Evolutionary conservation across 2,113 vertebrate species (phyloP), one percentile per base, ranked within the genome.

Genomic region (Microtus oregoni): DNA sequence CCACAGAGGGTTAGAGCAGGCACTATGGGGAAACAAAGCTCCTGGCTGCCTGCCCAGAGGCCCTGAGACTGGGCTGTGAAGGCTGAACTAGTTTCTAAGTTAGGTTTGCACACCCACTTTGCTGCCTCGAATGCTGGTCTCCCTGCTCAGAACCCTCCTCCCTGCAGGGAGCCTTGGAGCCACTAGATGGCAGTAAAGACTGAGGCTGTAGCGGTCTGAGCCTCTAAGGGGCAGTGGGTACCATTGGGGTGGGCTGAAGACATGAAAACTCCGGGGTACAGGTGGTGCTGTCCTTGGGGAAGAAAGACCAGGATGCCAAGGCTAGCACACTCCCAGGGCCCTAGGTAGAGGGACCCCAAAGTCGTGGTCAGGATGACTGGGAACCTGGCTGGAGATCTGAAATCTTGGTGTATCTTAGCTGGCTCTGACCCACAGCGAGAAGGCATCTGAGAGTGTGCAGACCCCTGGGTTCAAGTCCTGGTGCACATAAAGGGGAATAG

Each of bases 131-230:
- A 50, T 24, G n/a, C 44, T 19, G 9, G 20, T 4, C 70, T 9
- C 12, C 0, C 19, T 0, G 6, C 5, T 14, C 41, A 6, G 79
- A 1, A 32, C 8, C n/a, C 70, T 70, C 50, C 75, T 55, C 63
- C 32, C 82, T 86, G 76, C 19, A 0, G 5, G 3, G 30, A 77
- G 28, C 10, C 52, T 58, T 1, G 5, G 7, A 0, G 94, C 98
- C 98, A 76, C 98, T 98, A 98, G 98, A 88, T 98, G 98, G 98
- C 98, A 98, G 97, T 95, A 96, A 96, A 98, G 98, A 97, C 98
- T 89, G 67, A 78, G 47, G 67, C 70, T 94, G 52, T 91, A 2
- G 5, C 1, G 41, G 85, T 17, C 44, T 52, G 41, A 7, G 0
- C 0, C 2, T 0, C 0, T 5, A 32, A 26, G 4, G 1, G 8